phyloP scores from a whole-genome alignment of 2,888 invertebrate species.

The Parelbella ahira region DNA sequence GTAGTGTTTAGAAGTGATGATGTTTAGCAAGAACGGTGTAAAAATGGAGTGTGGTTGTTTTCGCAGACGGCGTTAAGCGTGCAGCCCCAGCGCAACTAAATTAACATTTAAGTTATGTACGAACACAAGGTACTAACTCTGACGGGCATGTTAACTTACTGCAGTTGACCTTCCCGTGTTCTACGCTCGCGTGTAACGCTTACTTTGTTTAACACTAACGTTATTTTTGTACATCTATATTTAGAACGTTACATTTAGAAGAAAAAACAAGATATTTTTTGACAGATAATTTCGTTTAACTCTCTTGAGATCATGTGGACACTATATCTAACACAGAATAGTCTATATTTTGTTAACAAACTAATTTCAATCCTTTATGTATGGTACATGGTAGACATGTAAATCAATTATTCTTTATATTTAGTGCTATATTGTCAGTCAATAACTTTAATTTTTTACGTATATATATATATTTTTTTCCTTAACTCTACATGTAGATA shows the following conservation, averaged over 20 bases:
- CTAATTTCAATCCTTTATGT: conserved; percentile 15
- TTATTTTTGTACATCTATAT: conserved; percentile 25
- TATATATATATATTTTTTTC: background rate
- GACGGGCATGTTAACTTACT: conserved; percentile 70
- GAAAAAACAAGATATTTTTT: conserved; percentile 20
- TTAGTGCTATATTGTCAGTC: conserved; percentile 8
- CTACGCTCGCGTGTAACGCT: conserved; percentile 27
- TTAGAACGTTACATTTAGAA: conserved; percentile 14
- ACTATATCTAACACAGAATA: conserved; percentile 11
- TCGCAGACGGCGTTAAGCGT: conserved; percentile 76
- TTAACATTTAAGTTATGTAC: conserved; percentile 56
- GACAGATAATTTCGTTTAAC: conserved; percentile 9
- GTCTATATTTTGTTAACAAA: conserved; percentile 20
- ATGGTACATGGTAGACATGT: conserved; percentile 2
- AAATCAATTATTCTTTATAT: conserved; percentile 12
- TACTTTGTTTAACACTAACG: conserved; percentile 19
- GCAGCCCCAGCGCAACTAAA: conserved; percentile 55
- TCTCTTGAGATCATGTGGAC: conserved; percentile 19
- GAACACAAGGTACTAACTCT: conserved; percentile 73
- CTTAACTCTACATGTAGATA: conserved; percentile 9
- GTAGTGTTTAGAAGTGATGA: conserved; percentile 22
- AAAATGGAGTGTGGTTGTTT: conserved; percentile 63
- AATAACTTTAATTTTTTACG: conserved; percentile 8
- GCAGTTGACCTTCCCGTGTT: conserved; percentile 40
- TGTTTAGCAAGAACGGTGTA: conserved; percentile 28